Evolutionary conservation across 1,140 invertebrate species (phyloP), one percentile per base, ranked within the genome.

Genomic region (Ganaspis sp.): DNA sequence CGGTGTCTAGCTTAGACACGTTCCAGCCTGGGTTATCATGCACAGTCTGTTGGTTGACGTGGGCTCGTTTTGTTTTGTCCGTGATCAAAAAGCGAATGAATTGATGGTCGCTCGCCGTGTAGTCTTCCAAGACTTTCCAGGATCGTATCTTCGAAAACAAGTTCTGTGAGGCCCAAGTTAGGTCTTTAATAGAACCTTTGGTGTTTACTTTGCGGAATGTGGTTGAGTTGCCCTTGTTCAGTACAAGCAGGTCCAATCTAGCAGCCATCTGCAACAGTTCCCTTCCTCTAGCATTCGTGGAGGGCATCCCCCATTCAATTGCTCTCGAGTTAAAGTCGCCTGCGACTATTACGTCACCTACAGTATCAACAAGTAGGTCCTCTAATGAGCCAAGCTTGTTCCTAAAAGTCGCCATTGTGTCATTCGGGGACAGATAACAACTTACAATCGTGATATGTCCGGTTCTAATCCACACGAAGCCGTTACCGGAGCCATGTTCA

Each of bases 101-200:
- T 17, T 82, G 82, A 54, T 88, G 85, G 53, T 89, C 85, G 9
- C 86, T 88, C 85, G 9, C 86, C 87, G 86, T 85, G 23, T 81
- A 38, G 0, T 85, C 81, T 42, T 86, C 80, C 15, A 78, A 26
- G 17, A 81, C 79, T 38, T 23, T 26, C 72, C 79, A 78, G 12
- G 69, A 37, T 4, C 15, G 0, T 8, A 77, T 38, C 9, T 2
- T 1, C 8, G 69, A 9, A 0, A 23, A 64, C 11, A 78, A 4
- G 5, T 15, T 53, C 37, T 76, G 69, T 21, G 76, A 75, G 1
- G 70, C 75, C 29, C 80, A 9, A 23, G 75, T 58, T 15, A 80
- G 53, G 34, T 80, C 74, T 1, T 26, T 9, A 9, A 75, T 80
- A 15, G 77, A 53, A 6, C 23, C 64, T 15, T 45, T 42, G 23